Percentiles rank a stretch among this genome's conserved stretches.
These are phyloP conservation scores for Plebejus anna DNA, from an alignment of 2,888 invertebrate genomes.

Conservation along the genomic window DNA sequence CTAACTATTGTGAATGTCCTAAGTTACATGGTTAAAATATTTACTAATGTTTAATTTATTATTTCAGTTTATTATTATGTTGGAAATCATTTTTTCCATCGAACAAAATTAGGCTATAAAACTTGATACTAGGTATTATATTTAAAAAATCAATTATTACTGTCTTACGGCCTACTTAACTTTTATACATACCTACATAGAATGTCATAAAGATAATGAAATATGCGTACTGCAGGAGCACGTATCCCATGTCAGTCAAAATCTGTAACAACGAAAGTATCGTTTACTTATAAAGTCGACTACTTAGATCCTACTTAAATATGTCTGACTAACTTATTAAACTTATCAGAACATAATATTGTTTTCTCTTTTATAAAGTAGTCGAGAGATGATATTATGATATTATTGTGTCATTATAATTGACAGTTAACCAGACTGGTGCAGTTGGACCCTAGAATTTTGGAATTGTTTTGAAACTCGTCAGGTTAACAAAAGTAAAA, in stretches of 20 bases:
- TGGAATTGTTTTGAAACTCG: too few relatives aligned
- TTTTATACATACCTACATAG: slow-evolving; percentile 52
- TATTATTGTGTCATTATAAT: too few relatives aligned
- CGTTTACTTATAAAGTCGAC: not conserved
- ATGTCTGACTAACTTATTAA: not conserved
- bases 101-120: too few relatives aligned
- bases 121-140: too few relatives aligned
- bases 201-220: slow-evolving; percentile 53
- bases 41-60: too few relatives aligned
- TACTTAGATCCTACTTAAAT: not conserved
- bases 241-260: slow-evolving; percentile 42
- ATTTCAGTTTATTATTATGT: too few relatives aligned
- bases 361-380: not conserved
- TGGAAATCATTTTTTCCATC: too few relatives aligned
- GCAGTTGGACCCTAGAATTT: too few relatives aligned
- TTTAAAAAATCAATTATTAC: not conserved
- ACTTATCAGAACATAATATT: not conserved
- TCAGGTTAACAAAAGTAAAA: too few relatives aligned
- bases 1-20: too few relatives aligned
- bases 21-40: too few relatives aligned
- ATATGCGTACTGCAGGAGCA: slow-evolving; percentile 47
- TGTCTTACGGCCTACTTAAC: not conserved
- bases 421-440: too few relatives aligned
- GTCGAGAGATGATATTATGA: not conserved
- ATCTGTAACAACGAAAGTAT: slow-evolving; percentile 51